These are phyloP conservation scores for Sus cebifrons DNA, from an alignment of 2,797 vertebrate genomes.

Conservation along the genomic window DNA sequence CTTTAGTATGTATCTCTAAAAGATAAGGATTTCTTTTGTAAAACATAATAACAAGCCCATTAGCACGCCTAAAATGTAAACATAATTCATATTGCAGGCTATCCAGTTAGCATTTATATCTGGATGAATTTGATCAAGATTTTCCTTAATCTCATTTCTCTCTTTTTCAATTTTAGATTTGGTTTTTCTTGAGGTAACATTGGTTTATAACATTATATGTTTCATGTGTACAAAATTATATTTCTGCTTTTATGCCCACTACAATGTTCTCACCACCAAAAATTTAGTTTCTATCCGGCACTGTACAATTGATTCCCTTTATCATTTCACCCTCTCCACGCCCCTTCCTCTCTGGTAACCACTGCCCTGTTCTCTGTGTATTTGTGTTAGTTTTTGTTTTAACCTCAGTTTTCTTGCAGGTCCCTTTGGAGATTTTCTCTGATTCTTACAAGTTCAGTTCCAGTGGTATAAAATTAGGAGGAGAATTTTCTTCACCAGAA, in stretches of 20 bases:
- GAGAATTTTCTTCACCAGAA: conserved; percentile 53
- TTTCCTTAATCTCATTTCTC: neutral
- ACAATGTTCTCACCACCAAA: neutral
- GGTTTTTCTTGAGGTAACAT: neutral
- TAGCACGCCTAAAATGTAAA: neutral
- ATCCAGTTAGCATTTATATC: neutral
- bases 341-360: neutral
- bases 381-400: neutral
- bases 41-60: neutral
- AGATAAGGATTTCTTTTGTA: neutral
- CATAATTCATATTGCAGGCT: neutral
- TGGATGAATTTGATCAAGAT: neutral
- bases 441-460: neutral
- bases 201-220: neutral
- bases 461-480: neutral
- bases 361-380: neutral
- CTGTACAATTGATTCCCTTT: neutral
- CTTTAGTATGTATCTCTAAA: conserved; percentile 8
- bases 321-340: neutral
- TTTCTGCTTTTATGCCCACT: neutral
- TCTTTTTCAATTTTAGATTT: neutral
- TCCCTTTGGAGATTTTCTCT: neutral
- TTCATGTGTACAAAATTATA: neutral
- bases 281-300: neutral
- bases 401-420: neutral